Evolutionary conservation across 2,888 invertebrate species (phyloP), one percentile per base, ranked within the genome.

Genomic region (Trichopoda pennipes): DNA sequence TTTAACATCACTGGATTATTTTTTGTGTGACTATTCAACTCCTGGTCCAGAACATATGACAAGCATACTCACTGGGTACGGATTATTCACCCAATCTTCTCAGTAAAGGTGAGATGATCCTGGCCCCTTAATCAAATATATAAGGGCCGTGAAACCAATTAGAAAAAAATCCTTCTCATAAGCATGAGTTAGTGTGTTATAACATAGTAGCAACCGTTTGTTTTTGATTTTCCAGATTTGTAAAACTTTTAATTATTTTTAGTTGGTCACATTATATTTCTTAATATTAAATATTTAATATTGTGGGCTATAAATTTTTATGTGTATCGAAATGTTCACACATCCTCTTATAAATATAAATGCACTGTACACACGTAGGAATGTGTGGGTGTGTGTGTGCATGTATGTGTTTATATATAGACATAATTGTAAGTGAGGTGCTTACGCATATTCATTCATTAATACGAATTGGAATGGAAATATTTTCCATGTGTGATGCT

Each of bases 361-460:
- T 58, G 35, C 38, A 38, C 38, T 38, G 17, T 14, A 38, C 21
- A 56, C 16, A 58, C 23, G 51, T 53, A 19, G 64, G 10, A 35
- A 19, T 23, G 3, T 51, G 51, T 51, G 51, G 8, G 8, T 49
- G 9, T 35, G 28, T 55, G 35, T 35, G 1, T 51, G 32, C 17
- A 4, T 38, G 23, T 49, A 19, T 53, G 17, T 60, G 28, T 51
- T 12, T 21, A 16, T 63, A 1, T 16, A 44, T 44, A 23, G 1
- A 28, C 17, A 49, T 44, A 42, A 42, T 14, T 53, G 61, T 72
- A 58, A 55, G 32, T 21, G 28, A 68, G 38, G 35, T 47, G 42
- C 32, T 44, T 61, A 76, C 53, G 53, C 58, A 75, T 44, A 76
- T 53, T 53, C 60, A 53, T 44, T 23, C 72, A 51, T 68, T 38